These are phyloP conservation scores for Diadema setosum DNA, from an alignment of 35 echinoderm and acorn worm genomes.

Conservation along the genomic window DNA sequence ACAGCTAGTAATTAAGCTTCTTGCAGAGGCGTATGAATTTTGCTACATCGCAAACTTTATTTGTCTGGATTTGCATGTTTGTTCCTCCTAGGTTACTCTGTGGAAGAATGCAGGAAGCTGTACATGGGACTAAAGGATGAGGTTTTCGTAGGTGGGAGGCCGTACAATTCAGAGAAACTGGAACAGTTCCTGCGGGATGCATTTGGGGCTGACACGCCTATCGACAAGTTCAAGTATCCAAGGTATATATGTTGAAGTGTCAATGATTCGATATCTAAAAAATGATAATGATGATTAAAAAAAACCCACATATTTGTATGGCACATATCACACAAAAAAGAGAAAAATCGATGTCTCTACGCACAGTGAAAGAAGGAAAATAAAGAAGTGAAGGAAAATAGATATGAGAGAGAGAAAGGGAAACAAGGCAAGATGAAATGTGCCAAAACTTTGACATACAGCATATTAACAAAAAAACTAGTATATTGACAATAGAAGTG, in stretches of 20 bases:
- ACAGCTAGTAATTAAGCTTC: no score
- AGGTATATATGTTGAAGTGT: constrained; percentile 57
- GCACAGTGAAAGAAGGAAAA: no score
- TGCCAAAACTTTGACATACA: no score
- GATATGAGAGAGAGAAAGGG: no score
- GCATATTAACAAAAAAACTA: no score
- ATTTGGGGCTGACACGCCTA: constrained; percentile 83
- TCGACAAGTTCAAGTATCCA: constrained; percentile 63
- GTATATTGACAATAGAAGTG: no score
- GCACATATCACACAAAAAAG: background rate
- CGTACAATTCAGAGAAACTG: constrained; percentile 74
- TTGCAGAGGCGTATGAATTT: no score
- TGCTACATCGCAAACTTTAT: no score
- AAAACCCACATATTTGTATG: background rate
- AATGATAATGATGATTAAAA: background rate
- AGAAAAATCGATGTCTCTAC: no score
- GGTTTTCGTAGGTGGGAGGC: constrained; percentile 71
- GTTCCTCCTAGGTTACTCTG: constrained; percentile 46
- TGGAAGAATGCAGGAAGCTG: constrained; percentile 64
- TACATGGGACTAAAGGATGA: constrained; percentile 85
- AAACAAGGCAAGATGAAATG: no score
- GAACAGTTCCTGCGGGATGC: constrained; percentile 62
- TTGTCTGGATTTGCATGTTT: background rate
- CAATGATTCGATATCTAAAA: no score
- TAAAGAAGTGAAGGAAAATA: no score